Evolutionary conservation across 2,888 invertebrate genomes (phyloP).

Genomic region (Tetranychus piercei): DNA sequence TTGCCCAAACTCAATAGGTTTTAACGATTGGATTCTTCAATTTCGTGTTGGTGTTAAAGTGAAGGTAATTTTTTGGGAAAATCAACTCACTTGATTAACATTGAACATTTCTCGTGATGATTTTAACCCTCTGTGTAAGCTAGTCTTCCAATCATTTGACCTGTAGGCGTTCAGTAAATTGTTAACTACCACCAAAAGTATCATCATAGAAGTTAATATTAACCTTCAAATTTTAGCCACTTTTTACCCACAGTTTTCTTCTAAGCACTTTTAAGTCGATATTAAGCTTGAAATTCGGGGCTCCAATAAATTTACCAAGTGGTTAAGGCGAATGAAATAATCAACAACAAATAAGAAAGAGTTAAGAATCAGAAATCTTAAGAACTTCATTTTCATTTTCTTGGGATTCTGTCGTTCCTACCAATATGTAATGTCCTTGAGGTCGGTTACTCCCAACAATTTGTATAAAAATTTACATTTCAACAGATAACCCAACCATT

Average conservation of each 20-base stretch:
- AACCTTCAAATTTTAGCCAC: neutral
- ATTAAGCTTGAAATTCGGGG: neutral
- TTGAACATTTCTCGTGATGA: neutral
- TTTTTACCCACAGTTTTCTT: neutral
- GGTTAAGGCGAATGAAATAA: neutral
- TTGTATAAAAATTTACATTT: conserved; percentile 1
- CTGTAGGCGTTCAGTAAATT: neutral
- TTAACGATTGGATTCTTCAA: too few species aligned
- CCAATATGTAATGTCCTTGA: too few species aligned
- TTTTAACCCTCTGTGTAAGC: neutral
- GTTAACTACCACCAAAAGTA: neutral
- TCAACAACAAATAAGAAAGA: neutral
- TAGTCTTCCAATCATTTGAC: neutral
- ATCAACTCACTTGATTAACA: neutral
- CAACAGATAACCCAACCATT: neutral
- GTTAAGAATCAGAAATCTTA: neutral
- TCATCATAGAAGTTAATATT: neutral
- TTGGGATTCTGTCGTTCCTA: too few species aligned
- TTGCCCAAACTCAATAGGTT: too few species aligned
- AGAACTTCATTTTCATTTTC: too few species aligned
- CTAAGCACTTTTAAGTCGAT: neutral
- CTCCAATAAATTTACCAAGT: neutral
- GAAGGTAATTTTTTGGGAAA: neutral
- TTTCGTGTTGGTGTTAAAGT: neutral
- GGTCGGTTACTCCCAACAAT: neutral